phyloP scores from a whole-genome alignment of 2,797 vertebrate species.

The Chelon auratus region DNA sequence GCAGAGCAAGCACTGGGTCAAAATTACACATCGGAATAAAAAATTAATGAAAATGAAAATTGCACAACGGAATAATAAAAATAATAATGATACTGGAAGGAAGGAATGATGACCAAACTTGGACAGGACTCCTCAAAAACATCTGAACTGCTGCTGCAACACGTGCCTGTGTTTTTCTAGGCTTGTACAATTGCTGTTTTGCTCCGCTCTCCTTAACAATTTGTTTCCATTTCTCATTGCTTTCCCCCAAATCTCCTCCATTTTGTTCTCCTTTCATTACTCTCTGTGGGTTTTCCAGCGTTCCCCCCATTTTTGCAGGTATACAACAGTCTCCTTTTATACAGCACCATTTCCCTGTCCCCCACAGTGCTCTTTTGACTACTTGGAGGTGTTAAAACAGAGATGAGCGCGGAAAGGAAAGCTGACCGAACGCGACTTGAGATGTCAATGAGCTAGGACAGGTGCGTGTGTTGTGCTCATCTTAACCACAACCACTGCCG shows the following conservation, averaged over 20 bases:
- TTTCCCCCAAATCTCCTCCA: constrained; percentile 13
- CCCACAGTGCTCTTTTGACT: background rate
- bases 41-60: constrained; percentile 46
- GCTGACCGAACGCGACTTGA: constrained; percentile 7
- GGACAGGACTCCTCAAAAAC: constrained; percentile 61
- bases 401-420: constrained; percentile 13
- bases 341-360: constrained; percentile 3
- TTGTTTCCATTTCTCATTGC: constrained; percentile 49
- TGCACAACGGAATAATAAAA: constrained; percentile 53
- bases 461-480: constrained; percentile 9
- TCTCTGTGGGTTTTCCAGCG: background rate
- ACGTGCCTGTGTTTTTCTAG: constrained; percentile 37
- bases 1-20: constrained; percentile 27
- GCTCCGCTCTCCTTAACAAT: constrained; percentile 20
- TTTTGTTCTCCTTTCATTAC: constrained; percentile 9
- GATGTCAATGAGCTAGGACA: background rate
- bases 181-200: constrained; percentile 34
- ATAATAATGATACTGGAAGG: constrained; percentile 65
- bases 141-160: constrained; percentile 36
- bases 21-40: constrained; percentile 56
- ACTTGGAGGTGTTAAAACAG: constrained; percentile 21
- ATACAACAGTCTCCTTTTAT: background rate
- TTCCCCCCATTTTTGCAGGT: background rate
- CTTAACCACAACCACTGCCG: constrained; percentile 11
- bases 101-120: constrained; percentile 60